Base-by-base conservation (phyloP, 2,797 vertebrate species). In the Cirrhinus molitorella region DNA sequence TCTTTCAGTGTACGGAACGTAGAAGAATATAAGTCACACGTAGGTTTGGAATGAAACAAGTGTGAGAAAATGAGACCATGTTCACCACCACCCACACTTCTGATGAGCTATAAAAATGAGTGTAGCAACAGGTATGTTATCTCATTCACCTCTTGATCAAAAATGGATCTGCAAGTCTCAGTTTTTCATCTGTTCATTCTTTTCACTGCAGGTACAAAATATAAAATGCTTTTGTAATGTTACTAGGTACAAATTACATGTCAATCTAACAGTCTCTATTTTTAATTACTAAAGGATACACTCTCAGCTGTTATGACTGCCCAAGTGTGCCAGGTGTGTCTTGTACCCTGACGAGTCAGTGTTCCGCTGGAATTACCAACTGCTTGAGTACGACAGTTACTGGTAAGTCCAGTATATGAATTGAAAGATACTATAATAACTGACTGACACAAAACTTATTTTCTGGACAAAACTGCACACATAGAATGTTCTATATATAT, bases 161-260 rank as follows among this genome's bases (percentile, higher is more conserved):
- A 80, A 34, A 80, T 80, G 79, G 10, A 57, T 55, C 79, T 57
- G 65, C 51, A 28, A 43, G 28, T 80, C 66, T 25, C 49, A 37
- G 17, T 45, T 67, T 51, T n/a, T 57, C 66, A 70, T 16, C 61
- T 79, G 5, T 40, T 31, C 17, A 21, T 40, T 19, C 4, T 80
- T 45, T 43, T 68, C 51, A 57, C 66, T 14, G 49, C 31, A 70
- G 79, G 79, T 80, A 80, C 14, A 28, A 25, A 25, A 53, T 19
- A 53, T 7, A 21, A 51, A 8, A 21, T n/a, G n/a, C n/a, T 1
- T 66, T 61, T 34, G 25, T 25, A 34, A 66, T 67, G 31, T 53
- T 28, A 17, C 23, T 11, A 14, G 17, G 5, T 23, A 25, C 6
- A 49, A 49, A 55, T 21, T 49, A n/a, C 1, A 4, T n/a, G 9